Base-by-base conservation (phyloP, 2,888 invertebrate species). In the Lepidocyrtinus sp. region DNA sequence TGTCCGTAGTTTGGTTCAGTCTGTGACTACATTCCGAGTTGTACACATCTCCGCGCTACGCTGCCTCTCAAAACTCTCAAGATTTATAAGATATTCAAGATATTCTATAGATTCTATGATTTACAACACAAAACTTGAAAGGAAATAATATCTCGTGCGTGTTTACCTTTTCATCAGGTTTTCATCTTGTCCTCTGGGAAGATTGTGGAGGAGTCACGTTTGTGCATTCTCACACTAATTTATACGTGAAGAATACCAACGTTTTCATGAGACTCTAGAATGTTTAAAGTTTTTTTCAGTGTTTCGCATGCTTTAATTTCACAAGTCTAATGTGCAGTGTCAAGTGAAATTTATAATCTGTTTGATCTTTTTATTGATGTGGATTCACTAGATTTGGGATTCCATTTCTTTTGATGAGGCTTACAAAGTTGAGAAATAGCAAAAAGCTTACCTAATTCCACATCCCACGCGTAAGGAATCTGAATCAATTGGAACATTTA, bases 1-100 rank as follows among this genome's bases (percentile, higher is more conserved):
- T 67, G 62, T 50, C 15, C 61, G 36, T 45, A 50, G 46, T 50
- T 36, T 2, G 78, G 72, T 25, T 79, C 82, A 82, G 82, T 82
- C 82, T 63, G 78, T 78, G 78, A 82, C 82, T 82, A 75, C 75
- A 71, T 79, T 76, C 79, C 78, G 75, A 36, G 82, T 46, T 68
- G 82, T 62, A 61, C 75, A 70, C 78, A 82, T 67, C 82, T 55
- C 55, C 17, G 55, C 55, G 55, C 17, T 17, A 55, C 15, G 9
- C 15, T 17, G 3, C 3, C 17, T 55, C 55, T 55, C n/a, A 55
- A 55, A n/a, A n/a, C n/a, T n/a, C n/a, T n/a, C n/a, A n/a, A n/a
- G n/a, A n/a, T n/a, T n/a, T n/a, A n/a, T n/a, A n/a, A n/a, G n/a
- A n/a, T n/a, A n/a, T 12, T 55, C 55, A 55, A 3, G 55, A 55